Evolutionary conservation across 2,113 vertebrate species (phyloP), one percentile per base, ranked within the genome.

Genomic region (Cranoglanis bouderius): DNA sequence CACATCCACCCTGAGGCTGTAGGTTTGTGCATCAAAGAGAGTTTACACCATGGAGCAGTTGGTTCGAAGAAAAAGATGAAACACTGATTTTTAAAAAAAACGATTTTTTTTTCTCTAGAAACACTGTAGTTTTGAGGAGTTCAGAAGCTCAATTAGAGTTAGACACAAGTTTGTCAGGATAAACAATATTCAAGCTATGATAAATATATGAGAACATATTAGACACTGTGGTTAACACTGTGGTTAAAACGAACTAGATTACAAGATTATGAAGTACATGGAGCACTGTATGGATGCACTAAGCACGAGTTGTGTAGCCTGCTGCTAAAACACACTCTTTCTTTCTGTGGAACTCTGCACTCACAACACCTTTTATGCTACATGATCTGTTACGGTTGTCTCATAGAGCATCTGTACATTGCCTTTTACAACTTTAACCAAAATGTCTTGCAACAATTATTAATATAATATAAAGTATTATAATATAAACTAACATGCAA

Each of bases 21-120:
- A 63, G 87, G 59, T 80, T 87, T 88, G 87, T 88, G 91, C 94
- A 93, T 95, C 94, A 94, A 95, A 95, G 91, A 87, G 67, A 63
- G 80, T 89, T 88, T 85, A 78, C 91, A 92, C 90, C 84, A 89
- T 75, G 81, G 85, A 91, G 88, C 87, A 78, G 63, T 55, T 86
- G 82, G 87, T 88, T 84, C 70, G 80, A 77, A 87, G 55, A 89
- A 88, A 87, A 88, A 89, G 72, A 93, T 92, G 87, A 92, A 94
- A 92, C 89, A 93, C 86, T 93, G 93, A 93, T 94, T 93, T 83
- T 26, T 24, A 91, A 86, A 87, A 87, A 72, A 65, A 67, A 84
- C 49, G 46, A 29, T 63, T 72, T 92, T 90, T 92, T 81, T 78
- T 67, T 78, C 26, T 90, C 87, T 75, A 90, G 72, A 91, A 89